phyloP scores from a whole-genome alignment of 2,888 invertebrate species.

The Marasmarcha lunaedactyla region DNA sequence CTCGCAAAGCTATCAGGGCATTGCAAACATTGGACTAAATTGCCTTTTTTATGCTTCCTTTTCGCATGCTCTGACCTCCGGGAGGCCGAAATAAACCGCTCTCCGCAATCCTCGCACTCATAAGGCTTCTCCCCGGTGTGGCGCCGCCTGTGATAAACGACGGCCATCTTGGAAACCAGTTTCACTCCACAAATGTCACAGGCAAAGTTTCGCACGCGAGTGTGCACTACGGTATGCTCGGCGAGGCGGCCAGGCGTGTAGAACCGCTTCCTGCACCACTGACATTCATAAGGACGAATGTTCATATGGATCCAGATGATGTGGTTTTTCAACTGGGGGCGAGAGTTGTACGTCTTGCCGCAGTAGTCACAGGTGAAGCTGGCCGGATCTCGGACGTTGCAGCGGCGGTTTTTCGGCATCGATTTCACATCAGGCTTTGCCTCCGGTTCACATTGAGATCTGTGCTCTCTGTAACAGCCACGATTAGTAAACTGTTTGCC shows the following conservation, averaged over 20 bases:
- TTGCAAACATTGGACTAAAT: constrained; percentile 29
- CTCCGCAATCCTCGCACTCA: constrained; percentile 49
- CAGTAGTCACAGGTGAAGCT: constrained; percentile 51
- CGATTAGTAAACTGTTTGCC: constrained; percentile 46
- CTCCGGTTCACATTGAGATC: constrained; percentile 44
- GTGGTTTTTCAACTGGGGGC: constrained; percentile 53
- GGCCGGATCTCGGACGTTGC: constrained; percentile 49
- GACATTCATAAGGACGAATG: constrained; percentile 57
- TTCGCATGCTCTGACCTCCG: constrained; percentile 51
- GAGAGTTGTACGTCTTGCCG: constrained; percentile 38
- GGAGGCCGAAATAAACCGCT: constrained; percentile 50
- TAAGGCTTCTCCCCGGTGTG: constrained; percentile 61
- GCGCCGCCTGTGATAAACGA: constrained; percentile 50
- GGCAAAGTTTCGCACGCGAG: constrained; percentile 58
- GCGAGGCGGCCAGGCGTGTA: constrained; percentile 59
- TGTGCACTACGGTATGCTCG: constrained; percentile 65
- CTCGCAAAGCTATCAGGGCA: constrained; percentile 41
- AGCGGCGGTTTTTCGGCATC: constrained; percentile 32
- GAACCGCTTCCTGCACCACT: constrained; percentile 62
- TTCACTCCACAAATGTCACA: constrained; percentile 64
- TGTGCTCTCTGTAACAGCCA: constrained; percentile 47
- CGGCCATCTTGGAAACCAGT: constrained; percentile 55
- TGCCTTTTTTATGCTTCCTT: constrained; percentile 43
- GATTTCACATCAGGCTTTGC: constrained; percentile 38
- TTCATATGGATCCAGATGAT: constrained; percentile 63